Evolutionary conservation across 2,113 vertebrate genomes (phyloP), one percentile per base, ranked within the genome.

Genomic region (Thryonomys swinderianus): DNA sequence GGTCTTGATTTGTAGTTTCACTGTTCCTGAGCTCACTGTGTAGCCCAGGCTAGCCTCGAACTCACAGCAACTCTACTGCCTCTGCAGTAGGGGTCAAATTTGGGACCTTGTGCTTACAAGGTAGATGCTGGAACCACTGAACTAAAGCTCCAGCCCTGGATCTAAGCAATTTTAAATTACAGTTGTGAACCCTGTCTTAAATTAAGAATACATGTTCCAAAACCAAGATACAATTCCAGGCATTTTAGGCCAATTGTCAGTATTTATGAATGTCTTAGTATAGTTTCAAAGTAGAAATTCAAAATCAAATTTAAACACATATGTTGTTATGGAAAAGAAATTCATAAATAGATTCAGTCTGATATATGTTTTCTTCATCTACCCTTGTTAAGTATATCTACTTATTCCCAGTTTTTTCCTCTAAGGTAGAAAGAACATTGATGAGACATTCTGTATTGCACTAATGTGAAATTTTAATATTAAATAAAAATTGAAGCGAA

Each of bases 131-230:
- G n/a, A n/a, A n/a, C n/a, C n/a, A n/a, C n/a, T n/a, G n/a, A n/a
- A n/a, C n/a, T n/a, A n/a, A n/a, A n/a, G n/a, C n/a, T n/a, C n/a
- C n/a, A n/a, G n/a, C n/a, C n/a, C n/a, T n/a, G n/a, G n/a, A n/a
- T n/a, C n/a, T n/a, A n/a, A n/a, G 37, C 37, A 73, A 66, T 89
- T 34, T 81, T 69, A 90, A 87, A n/a, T 91, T 25, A 62, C 3
- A 87, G 42, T 90, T 80, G 30, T 92, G 30, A 92, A 48, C 83
- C 73, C 34, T 61, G 7, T 69, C 79, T 84, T 59, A 90, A 95
- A 86, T 88, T 81, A 71, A 82, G 48, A 84, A 87, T 55, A 2
- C 12, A 40, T 83, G 85, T 96, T 81, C 13, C 40, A 66, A 79
- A 91, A 82, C 4, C 59, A 27, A 88, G 17, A 79, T 91, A 73